These are phyloP conservation scores for Gallinago media DNA, from an alignment of 2,113 vertebrate species.

Conservation along the genomic window DNA sequence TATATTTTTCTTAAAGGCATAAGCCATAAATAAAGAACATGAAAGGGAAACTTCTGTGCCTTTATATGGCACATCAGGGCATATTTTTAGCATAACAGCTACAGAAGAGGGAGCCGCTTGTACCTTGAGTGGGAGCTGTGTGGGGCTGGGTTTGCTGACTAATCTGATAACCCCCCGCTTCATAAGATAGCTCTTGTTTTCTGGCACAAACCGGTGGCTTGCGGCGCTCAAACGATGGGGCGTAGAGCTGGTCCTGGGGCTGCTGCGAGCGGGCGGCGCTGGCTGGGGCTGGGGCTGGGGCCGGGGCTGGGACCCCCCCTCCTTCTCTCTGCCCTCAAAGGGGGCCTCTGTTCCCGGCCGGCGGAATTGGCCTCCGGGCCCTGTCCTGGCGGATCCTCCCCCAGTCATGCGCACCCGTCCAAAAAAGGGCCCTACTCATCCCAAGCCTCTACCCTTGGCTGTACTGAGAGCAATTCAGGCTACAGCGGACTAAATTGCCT, in stretches of 20 bases:
- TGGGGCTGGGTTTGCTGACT: not conserved
- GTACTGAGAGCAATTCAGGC: constrained; percentile 81
- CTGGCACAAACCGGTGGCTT: not conserved
- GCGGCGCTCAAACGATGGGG: not conserved
- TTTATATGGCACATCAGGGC: not conserved
- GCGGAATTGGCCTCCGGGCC: constrained; percentile 87
- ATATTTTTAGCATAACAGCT: constrained; percentile 11
- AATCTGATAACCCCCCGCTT: not conserved
- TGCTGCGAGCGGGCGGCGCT: not conserved
- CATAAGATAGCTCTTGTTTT: constrained; percentile 40
- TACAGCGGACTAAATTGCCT: constrained; percentile 95
- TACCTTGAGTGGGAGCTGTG: not conserved
- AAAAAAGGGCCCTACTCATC: constrained; percentile 83
- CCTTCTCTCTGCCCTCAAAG: constrained; percentile 81
- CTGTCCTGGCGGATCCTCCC: constrained; percentile 85
- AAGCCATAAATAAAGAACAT: not conserved
- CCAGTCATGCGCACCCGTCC: constrained; percentile 83
- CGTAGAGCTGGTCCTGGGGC: not conserved
- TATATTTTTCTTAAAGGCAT: not conserved
- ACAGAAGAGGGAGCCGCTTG: not conserved
- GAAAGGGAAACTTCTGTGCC: constrained; percentile 3
- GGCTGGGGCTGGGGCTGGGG: constrained; percentile 41
- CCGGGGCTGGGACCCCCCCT: constrained; percentile 77
- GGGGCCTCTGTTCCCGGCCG: constrained; percentile 88
- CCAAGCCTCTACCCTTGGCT: constrained; percentile 83